Conservation (phyloP, 2,113 vertebrate species). For the Phodopus roborovskii region DNA sequence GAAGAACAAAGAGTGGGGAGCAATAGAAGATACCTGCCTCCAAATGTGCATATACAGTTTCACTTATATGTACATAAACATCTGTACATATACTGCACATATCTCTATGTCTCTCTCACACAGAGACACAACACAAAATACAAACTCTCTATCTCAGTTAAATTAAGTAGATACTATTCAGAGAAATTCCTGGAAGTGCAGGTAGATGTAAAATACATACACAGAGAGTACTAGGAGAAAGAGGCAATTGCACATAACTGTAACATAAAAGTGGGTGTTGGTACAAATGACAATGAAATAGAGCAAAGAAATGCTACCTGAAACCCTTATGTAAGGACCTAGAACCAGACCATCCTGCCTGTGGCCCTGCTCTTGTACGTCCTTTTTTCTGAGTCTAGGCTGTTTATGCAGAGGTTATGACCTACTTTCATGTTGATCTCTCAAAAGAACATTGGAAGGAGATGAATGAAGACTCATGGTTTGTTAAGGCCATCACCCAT, state of each 20-base stretch:
- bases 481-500: background rate
- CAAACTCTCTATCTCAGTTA: background rate
- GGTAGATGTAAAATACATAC: background rate
- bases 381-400: background rate
- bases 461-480: conserved; percentile 45
- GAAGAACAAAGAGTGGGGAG: background rate
- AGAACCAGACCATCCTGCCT: background rate
- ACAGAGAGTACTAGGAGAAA: background rate
- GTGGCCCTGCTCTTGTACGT: background rate
- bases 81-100: background rate
- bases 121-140: background rate
- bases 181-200: background rate
- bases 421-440: background rate
- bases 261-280: conserved; percentile 1
- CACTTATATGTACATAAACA: background rate
- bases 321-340: background rate
- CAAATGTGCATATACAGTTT: background rate
- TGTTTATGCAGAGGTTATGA: background rate
- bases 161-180: background rate
- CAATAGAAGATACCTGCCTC: background rate
- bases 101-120: background rate
- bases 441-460: conserved; percentile 25
- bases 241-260: background rate
- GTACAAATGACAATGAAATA: conserved; percentile 20
- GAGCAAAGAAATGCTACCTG: background rate